Base-by-base conservation (phyloP, 2,888 invertebrate species). In the Cephus pygmeus region DNA sequence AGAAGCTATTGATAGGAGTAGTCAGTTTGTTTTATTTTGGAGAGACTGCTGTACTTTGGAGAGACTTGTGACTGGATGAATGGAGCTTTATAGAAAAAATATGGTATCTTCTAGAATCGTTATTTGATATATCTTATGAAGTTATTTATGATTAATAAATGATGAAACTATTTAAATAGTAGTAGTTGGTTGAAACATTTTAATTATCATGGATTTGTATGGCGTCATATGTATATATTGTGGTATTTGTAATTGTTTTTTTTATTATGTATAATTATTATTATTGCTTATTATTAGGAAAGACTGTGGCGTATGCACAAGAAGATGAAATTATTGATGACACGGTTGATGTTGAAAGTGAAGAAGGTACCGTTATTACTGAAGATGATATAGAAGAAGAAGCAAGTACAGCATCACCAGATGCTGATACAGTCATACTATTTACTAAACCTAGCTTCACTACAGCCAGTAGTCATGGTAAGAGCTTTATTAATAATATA, bases 381-480 rank as follows among this genome's bases (percentile, higher is more conserved):
- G 92, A 92, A 73, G 92, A 92, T 78, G 92, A 92, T 75, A 81
- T 86, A 3, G 95, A 95, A 40, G 95, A 95, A 83, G 94, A 94
- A 85, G 94, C 94, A 81, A 93, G 94, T 3, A 95, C 94, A 82
- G 95, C 97, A 4, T 98, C 98, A 0, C 96, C 97, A 73, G 96
- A 98, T 93, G 97, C 97, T 4, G 98, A 98, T 87, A 97, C 98
- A 0, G 96, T 95, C 30, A 94, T 99, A 88, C 93, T 98, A 80
- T 99, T 99, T 92, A 96, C 95, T 1, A 96, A 95, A 90, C 98
- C 97, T 3, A 89, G 95, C 74, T 83, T 87, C 73, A 86, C 87
- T 78, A 81, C 88, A 4, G 77, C 90, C 33, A 88, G 88, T 12
- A 89, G 86, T 69, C 84, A 91, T 34, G 91, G 91, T 91, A 87